phyloP scores from a whole-genome alignment of 53 echinoderm and acorn worm species.

The Echinometra lucunter region DNA sequence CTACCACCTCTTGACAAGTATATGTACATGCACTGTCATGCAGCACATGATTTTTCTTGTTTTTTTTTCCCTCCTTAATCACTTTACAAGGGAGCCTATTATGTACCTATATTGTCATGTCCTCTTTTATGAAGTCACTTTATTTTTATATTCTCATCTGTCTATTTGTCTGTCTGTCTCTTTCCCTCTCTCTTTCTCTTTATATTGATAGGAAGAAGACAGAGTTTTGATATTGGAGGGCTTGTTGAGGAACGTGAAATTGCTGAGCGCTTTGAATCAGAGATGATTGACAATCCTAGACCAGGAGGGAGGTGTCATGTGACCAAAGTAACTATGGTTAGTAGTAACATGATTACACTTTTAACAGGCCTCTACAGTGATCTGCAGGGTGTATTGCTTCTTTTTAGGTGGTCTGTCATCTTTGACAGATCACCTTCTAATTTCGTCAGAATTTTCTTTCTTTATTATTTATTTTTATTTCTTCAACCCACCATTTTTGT shows the following conservation, averaged over 20 bases:
- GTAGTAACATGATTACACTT: not conserved
- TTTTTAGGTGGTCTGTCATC: too few species aligned
- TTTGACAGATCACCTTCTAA: too few species aligned
- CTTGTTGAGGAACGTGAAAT: constrained; percentile 37
- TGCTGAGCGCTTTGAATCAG: constrained; percentile 15
- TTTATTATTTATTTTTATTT: too few species aligned
- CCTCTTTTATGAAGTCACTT: not conserved
- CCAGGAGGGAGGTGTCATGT: constrained; percentile 69
- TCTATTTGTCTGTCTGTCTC: not conserved
- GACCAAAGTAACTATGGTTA: constrained; percentile 76
- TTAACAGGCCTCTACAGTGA: not conserved
- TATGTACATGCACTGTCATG: too few species aligned
- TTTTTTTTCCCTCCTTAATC: too few species aligned
- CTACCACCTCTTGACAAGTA: too few species aligned
- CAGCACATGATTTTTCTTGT: too few species aligned
- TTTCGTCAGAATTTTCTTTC: too few species aligned
- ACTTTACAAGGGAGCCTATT: too few species aligned
- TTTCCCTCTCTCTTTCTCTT: not conserved
- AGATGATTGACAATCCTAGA: constrained; percentile 52
- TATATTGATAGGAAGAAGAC: constrained; percentile 13
- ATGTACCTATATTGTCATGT: not conserved
- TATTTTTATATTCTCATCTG: not conserved
- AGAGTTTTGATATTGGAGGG: constrained; percentile 49
- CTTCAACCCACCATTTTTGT: too few species aligned
- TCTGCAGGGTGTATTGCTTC: not conserved